These are phyloP conservation scores for Pelochelys cantorii DNA, from an alignment of 2,797 vertebrate species.

Conservation along the genomic window DNA sequence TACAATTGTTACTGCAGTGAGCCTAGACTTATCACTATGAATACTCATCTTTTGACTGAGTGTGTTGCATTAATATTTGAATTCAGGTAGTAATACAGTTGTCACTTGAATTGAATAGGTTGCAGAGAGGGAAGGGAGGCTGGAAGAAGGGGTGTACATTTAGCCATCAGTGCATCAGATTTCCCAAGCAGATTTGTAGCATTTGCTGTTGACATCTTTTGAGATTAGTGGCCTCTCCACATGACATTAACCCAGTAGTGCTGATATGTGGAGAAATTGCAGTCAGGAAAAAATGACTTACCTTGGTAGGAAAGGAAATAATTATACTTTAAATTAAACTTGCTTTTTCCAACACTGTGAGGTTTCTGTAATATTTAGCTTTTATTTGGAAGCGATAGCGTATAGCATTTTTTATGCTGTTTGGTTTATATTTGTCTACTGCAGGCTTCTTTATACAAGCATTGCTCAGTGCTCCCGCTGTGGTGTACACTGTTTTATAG, in stretches of 20 bases:
- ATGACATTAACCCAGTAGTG: slow-evolving; percentile 20
- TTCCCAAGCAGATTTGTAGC: slow-evolving; percentile 44
- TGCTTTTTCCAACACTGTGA: slow-evolving; percentile 81
- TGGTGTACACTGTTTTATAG: slow-evolving; percentile 79
- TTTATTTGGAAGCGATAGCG: slow-evolving; percentile 82
- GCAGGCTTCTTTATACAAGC: slow-evolving; percentile 67
- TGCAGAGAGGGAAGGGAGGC: not conserved
- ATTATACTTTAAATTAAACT: slow-evolving; percentile 72
- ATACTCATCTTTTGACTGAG: slow-evolving; percentile 72
- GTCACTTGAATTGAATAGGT: not conserved
- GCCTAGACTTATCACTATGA: not conserved
- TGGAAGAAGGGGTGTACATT: not conserved
- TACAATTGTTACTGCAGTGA: not conserved
- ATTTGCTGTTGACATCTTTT: slow-evolving; percentile 34
- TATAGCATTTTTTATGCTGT: slow-evolving; percentile 82
- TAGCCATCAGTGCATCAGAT: not conserved
- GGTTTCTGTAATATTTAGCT: slow-evolving; percentile 80
- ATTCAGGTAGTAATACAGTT: slow-evolving; percentile 47
- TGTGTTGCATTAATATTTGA: slow-evolving; percentile 6
- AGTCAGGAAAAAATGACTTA: slow-evolving; percentile 55
- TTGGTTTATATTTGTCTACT: slow-evolving; percentile 76
- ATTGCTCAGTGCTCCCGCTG: slow-evolving; percentile 27
- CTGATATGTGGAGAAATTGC: slow-evolving; percentile 53
- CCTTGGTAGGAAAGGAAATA: slow-evolving; percentile 63
- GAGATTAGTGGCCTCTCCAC: slow-evolving; percentile 26